Base-by-base conservation (phyloP, 64 coral and sea anemone species). In the Dendronephthya gigantea region DNA sequence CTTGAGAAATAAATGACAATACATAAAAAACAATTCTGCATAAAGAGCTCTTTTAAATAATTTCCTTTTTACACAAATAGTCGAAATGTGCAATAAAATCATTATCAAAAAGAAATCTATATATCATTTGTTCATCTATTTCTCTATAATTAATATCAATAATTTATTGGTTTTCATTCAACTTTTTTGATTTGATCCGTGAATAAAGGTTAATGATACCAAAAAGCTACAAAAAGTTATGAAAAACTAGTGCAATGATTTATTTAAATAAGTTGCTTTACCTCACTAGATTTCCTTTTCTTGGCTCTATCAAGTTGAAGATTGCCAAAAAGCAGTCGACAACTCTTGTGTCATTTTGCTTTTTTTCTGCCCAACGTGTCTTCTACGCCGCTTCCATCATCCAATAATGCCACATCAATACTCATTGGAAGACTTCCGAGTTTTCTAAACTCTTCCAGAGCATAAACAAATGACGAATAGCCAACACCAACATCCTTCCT, bases 401-500 rank as follows among this genome's bases (percentile, higher is more conserved):
- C 83, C 36, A 85, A 39, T 38, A 38, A 51, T 35, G 17, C 32
- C 41, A 88, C 32, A 55, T 92, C 74, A 34, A 85, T 58, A 58
- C 10, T 65, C 22, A 33, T 74, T n/a, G 68, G 82, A 81, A 82
- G 10, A 66, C 86, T 23, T 75, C 85, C 85, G 66, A 88, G 38
- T 10, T 59, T 90, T 62, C 89, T 59, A 35, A 90, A 93, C 35
- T 90, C 85, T 39, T 49, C 49, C 25, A 90, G 8, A 55, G 83
- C 37, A 30, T 59, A 69, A 35, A 47, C 83, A 82, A 93, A 93
- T 22, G 88, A 87, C 33, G 47, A 33, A 55, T 93, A 90, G 17
- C 91, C 79, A 69, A 70, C 87, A 50, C 83, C 83, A 29, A 28
- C 83, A 86, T 92, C 76, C 40, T 93, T 93, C 32, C 91, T 83